phyloP scores from a whole-genome alignment of 2,797 vertebrate species.

The Rallus crepitans region DNA sequence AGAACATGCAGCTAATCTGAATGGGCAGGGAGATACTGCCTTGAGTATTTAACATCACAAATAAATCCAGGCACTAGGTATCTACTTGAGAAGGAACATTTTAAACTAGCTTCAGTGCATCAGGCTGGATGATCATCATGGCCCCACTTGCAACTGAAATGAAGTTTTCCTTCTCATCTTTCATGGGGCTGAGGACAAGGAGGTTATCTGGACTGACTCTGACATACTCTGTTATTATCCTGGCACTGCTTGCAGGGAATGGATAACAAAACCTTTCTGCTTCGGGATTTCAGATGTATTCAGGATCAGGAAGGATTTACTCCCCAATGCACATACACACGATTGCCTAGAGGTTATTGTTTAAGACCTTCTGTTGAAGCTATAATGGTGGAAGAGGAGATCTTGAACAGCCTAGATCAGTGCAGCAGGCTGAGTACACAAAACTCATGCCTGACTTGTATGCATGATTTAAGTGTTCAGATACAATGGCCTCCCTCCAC shows the following conservation, averaged over 20 bases:
- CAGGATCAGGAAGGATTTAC: neutral
- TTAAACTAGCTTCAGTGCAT: neutral
- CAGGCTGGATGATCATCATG: neutral
- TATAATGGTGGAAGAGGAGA: neutral
- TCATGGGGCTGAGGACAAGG: neutral
- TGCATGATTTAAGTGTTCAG: accelerated
- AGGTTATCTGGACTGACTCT: neutral
- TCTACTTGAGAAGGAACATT: neutral
- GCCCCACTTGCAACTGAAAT: neutral
- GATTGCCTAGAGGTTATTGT: neutral
- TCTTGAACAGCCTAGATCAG: neutral
- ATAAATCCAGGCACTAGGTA: neutral
- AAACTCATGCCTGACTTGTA: neutral
- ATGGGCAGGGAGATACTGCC: neutral
- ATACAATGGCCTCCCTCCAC: neutral
- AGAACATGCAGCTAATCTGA: conserved; percentile 6
- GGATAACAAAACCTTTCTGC: neutral
- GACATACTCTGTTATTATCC: neutral
- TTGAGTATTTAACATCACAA: neutral
- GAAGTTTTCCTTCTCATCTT: neutral
- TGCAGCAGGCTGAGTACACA: neutral
- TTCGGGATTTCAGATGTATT: neutral
- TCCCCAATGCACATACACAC: neutral
- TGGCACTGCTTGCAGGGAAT: neutral
- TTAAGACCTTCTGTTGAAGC: neutral